Base-by-base conservation (phyloP, 1,140 invertebrate species). In the Diachasma alloeum region DNA sequence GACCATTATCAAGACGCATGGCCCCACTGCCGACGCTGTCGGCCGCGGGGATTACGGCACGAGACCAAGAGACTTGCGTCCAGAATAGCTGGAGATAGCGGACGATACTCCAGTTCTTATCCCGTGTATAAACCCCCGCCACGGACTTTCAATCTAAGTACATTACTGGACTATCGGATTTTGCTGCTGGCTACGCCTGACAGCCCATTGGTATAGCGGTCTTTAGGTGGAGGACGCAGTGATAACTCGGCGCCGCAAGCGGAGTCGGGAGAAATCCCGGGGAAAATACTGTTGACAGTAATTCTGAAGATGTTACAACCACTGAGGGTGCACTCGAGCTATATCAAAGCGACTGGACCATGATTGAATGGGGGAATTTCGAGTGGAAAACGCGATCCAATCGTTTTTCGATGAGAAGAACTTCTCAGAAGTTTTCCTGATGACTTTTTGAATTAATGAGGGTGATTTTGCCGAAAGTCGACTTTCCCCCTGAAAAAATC, bases 131-230 rank as follows among this genome's bases (percentile, higher is more conserved):
- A 11, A 39, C n/a, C 31, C 22, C 31, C 22, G 44, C 37, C 11
- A 2, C 4, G 15, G n/a, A 36, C 26, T 53, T 17, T 19, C 42
- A 48, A 9, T 70, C 31, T 56, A 76, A 36, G 24, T 36, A 37
- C 17, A 39, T 22, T 31, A 36, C 44, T 37, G 74, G 56, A 59
- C 6, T 46, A 46, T 68, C 56, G n/a, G 73, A 72, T 72, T 72
- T 42, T 9, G 24, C 26, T 10, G 22, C 37, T 17, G 31, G n/a
- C 24, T 44, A 15, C 5, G 31, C 22, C 4, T 53, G 48, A 19
- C 1, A 53, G 44, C 36, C 59, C 39, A 66, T 68, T 24, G 39
- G 44, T 39, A 67, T 11, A 2, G 24, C 24, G 48, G 11, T 53
- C 48, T 53, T 53, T 53, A 53, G 11, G 48, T 42, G 13, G 9